Conservation (phyloP, 1,140 invertebrate species). For the Bradynema listronoti region DNA sequence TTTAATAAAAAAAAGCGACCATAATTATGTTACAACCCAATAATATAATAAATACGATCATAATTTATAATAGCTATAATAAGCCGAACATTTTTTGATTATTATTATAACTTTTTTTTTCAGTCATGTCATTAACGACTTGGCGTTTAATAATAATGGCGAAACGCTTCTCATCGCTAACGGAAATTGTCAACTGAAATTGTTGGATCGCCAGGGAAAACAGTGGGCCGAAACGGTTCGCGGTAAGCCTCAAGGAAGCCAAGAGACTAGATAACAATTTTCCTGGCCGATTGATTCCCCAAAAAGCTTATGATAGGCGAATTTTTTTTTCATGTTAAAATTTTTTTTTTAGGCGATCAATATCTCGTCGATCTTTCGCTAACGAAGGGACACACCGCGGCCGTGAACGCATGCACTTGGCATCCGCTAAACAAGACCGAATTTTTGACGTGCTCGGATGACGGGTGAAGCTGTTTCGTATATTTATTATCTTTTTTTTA, state of each 20-base stretch:
- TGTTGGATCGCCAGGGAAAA: conserved; percentile 89
- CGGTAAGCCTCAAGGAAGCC: too few species aligned
- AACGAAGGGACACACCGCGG: conserved; percentile 90
- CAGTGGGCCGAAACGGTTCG: conserved; percentile 90
- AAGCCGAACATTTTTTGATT: background rate
- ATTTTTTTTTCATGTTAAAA: background rate
- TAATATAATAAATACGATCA: too few species aligned
- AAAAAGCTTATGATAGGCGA: too few species aligned
- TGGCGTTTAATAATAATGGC: conserved; percentile 86
- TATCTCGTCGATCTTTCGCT: conserved; percentile 86
- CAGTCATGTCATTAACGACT: conserved; percentile 76
- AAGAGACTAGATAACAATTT: too few species aligned
- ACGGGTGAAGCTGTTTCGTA: conserved; percentile 64
- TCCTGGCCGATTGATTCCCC: too few species aligned
- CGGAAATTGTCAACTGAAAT: conserved; percentile 45
- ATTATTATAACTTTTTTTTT: conserved; percentile 31
- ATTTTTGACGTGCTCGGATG: conserved; percentile 86
- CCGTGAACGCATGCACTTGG: conserved; percentile 82
- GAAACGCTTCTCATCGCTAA: conserved; percentile 71
- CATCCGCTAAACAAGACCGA: conserved; percentile 83
- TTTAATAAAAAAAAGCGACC: too few species aligned
- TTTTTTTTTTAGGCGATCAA: conserved; percentile 68
- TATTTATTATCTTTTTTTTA: too few species aligned
- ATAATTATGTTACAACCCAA: too few species aligned
- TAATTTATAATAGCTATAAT: too few species aligned